Conservation (phyloP, 1,140 invertebrate genomes). For the Sycobia sp. region DNA sequence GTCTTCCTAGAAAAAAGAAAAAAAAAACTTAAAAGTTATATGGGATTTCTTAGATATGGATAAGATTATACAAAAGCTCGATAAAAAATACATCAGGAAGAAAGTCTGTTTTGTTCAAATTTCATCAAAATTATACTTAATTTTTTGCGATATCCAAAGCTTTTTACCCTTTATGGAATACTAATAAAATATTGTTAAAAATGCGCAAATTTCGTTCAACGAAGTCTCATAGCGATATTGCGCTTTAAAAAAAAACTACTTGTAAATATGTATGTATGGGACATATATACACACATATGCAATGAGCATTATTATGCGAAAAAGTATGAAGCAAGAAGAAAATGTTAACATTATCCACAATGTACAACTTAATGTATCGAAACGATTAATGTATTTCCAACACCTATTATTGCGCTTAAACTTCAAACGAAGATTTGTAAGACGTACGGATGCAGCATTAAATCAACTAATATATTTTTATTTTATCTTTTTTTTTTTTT, state of each 20-base stretch:
- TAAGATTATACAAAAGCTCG: slow-evolving; percentile 24
- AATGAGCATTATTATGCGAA: slow-evolving; percentile 14
- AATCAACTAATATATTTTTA: slow-evolving; percentile 4
- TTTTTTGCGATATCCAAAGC: slow-evolving; percentile 21
- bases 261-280: slow-evolving; percentile 14
- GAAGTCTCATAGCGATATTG: slow-evolving; percentile 22
- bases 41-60: slow-evolving; percentile 31
- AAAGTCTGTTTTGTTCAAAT: slow-evolving; percentile 12
- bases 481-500: not conserved
- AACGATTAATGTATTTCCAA: slow-evolving; percentile 1
- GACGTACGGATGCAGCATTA: not conserved
- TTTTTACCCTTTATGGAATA: slow-evolving; percentile 8
- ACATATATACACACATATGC: not conserved
- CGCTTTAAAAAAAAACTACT: slow-evolving; percentile 18
- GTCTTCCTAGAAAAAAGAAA: slow-evolving; percentile 57
- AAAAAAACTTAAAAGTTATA: slow-evolving; percentile 30
- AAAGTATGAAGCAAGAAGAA: slow-evolving; percentile 22
- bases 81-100: slow-evolving; percentile 12
- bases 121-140: slow-evolving; percentile 29
- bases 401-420: not conserved
- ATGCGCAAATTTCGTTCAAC: slow-evolving; percentile 27
- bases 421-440: slow-evolving; percentile 1
- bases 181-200: slow-evolving; percentile 6
- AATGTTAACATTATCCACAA: slow-evolving; percentile 5
- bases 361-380: not conserved